These are phyloP conservation scores for Heliothis virescens DNA, from an alignment of 1,140 invertebrate species.

Conservation along the genomic window DNA sequence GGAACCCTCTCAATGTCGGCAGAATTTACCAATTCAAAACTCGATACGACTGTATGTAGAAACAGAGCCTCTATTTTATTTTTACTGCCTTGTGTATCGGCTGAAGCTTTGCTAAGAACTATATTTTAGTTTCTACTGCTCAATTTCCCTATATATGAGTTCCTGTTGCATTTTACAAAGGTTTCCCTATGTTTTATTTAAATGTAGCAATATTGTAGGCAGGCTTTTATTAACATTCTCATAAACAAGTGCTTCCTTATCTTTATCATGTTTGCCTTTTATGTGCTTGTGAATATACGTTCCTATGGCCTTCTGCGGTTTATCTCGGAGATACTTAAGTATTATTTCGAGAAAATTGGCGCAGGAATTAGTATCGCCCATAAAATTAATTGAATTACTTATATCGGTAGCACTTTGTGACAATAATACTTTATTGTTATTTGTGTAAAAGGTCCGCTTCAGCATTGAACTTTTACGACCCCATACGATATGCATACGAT, in stretches of 20 bases:
- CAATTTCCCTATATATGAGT: constrained; percentile 66
- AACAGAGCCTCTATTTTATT: constrained; percentile 35
- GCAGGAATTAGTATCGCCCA: neutral
- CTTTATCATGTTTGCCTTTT: constrained; percentile 41
- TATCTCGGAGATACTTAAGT: neutral
- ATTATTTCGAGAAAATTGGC: neutral
- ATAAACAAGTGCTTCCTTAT: constrained; percentile 7
- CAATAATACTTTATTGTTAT: constrained; percentile 10
- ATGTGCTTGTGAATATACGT: neutral
- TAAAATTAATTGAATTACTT: constrained; percentile 18
- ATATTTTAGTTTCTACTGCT: constrained; percentile 59
- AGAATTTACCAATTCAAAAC: constrained; percentile 33
- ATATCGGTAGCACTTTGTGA: neutral
- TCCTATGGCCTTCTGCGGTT: neutral
- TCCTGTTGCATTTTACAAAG: constrained; percentile 50
- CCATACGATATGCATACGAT: constrained; percentile 3
- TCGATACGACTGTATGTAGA: constrained; percentile 1
- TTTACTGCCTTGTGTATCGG: constrained; percentile 20
- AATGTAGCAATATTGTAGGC: constrained; percentile 39
- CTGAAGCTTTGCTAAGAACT: constrained; percentile 28
- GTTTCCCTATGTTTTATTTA: constrained; percentile 38
- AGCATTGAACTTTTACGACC: constrained; percentile 8
- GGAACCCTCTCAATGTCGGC: neutral
- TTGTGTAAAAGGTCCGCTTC: neutral
- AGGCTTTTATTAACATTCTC: constrained; percentile 21